These are phyloP conservation scores for Pangasianodon hypophthalmus DNA, from an alignment of 2,113 vertebrate genomes.

Conservation along the genomic window DNA sequence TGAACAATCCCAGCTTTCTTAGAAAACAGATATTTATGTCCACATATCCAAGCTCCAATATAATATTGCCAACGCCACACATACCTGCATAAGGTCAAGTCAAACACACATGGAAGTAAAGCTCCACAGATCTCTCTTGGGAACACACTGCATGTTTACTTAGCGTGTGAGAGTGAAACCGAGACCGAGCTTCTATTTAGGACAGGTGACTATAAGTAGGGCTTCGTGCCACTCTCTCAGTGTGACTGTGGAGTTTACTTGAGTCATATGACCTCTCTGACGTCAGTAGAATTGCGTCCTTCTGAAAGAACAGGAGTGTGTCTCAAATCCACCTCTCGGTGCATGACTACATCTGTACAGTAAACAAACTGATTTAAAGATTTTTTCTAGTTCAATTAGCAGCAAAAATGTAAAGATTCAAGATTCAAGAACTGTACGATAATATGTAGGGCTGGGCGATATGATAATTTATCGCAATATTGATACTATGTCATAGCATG, in stretches of 20 bases:
- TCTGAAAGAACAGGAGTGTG: not conserved
- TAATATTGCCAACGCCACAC: not conserved
- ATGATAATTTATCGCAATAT: not conserved
- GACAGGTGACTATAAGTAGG: conserved; percentile 51
- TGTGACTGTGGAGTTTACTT: conserved; percentile 53
- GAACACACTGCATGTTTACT: not conserved
- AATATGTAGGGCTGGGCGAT: not conserved
- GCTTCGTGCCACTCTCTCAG: conserved; percentile 39
- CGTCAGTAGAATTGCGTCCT: not conserved
- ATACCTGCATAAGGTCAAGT: not conserved
- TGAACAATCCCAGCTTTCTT: not conserved
- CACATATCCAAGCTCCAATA: not conserved
- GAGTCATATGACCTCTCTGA: conserved; percentile 49
- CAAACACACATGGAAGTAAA: not conserved
- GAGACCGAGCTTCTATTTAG: conserved; percentile 37
- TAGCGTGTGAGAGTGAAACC: conserved; percentile 7
- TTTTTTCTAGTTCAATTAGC: not conserved
- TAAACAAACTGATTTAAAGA: not conserved
- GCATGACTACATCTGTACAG: not conserved
- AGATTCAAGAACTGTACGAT: not conserved
- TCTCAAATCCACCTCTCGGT: not conserved
- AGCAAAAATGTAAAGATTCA: not conserved
- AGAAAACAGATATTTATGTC: not conserved
- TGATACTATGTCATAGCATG: not conserved
- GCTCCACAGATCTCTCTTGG: not conserved